Conservation (phyloP, 1,140 invertebrate genomes). For the Charaxes varanes region DNA sequence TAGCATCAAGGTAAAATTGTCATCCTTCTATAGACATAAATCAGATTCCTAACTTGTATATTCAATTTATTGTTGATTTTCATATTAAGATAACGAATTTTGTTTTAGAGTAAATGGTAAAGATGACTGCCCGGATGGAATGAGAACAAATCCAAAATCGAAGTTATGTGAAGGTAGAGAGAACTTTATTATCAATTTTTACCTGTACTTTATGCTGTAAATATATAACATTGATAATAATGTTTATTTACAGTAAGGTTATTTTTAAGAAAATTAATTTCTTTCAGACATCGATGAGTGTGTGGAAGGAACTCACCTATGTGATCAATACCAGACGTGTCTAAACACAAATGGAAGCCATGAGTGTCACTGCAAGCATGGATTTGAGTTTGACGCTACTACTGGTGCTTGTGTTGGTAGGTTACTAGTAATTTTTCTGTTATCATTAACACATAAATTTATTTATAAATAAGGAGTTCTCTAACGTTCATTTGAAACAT, state of each 20-base stretch:
- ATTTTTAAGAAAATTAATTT: not conserved
- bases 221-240: no score
- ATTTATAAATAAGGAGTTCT: no score
- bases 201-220: no score
- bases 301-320: slow-evolving; percentile 74
- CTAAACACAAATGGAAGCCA: slow-evolving; percentile 87
- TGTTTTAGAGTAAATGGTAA: slow-evolving; percentile 7
- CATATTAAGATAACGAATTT: not conserved
- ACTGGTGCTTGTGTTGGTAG: slow-evolving; percentile 83
- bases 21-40: not conserved
- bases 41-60: not conserved
- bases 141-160: slow-evolving; percentile 28
- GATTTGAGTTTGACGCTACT: slow-evolving; percentile 80
- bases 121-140: slow-evolving; percentile 42
- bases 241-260: no score
- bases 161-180: slow-evolving; percentile 45
- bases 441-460: no score
- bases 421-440: no score
- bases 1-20: slow-evolving; percentile 11
- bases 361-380: slow-evolving; percentile 84
- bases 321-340: slow-evolving; percentile 82
- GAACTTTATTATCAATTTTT: slow-evolving; percentile 1
- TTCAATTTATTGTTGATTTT: not conserved
- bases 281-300: slow-evolving; percentile 86
- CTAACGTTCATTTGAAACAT: no score